These are phyloP conservation scores for Phymanthus crucifer DNA, from an alignment of 92 coral and sea anemone species.

Conservation along the genomic window DNA sequence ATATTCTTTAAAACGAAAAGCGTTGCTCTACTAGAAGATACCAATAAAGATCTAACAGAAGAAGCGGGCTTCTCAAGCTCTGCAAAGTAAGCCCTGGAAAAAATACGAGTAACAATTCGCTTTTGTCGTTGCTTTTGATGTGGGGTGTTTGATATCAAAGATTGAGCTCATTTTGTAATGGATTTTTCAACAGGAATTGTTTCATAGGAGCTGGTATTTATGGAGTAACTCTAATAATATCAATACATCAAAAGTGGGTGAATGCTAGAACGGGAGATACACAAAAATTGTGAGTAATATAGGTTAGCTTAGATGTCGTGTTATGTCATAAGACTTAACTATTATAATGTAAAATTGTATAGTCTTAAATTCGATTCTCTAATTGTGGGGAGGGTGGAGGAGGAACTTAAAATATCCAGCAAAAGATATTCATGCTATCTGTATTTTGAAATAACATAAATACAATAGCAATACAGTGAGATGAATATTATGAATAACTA, in stretches of 20 bases:
- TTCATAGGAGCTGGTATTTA: slow-evolving; percentile 95
- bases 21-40: slow-evolving; percentile 87
- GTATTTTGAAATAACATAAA: too few relatives aligned
- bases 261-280: slow-evolving; percentile 85
- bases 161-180: background rate
- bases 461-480: too few relatives aligned
- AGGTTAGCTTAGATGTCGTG: background rate
- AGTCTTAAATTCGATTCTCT: background rate
- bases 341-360: background rate
- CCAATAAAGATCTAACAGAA: slow-evolving; percentile 31
- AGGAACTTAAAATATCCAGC: background rate
- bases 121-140: background rate
- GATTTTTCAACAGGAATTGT: slow-evolving; percentile 68
- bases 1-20: slow-evolving; percentile 83
- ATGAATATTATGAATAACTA: too few relatives aligned
- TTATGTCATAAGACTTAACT: background rate
- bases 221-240: slow-evolving; percentile 64
- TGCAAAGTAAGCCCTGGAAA: slow-evolving; percentile 70
- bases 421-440: too few relatives aligned
- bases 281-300: slow-evolving; percentile 71
- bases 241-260: slow-evolving; percentile 94
- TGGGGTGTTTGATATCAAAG: background rate
- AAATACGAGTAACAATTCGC: background rate
- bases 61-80: slow-evolving; percentile 65
- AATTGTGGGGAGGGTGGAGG: too few relatives aligned